Conservation (phyloP, 2,113 vertebrate genomes). For the Lepisosteus oculatus region DNA sequence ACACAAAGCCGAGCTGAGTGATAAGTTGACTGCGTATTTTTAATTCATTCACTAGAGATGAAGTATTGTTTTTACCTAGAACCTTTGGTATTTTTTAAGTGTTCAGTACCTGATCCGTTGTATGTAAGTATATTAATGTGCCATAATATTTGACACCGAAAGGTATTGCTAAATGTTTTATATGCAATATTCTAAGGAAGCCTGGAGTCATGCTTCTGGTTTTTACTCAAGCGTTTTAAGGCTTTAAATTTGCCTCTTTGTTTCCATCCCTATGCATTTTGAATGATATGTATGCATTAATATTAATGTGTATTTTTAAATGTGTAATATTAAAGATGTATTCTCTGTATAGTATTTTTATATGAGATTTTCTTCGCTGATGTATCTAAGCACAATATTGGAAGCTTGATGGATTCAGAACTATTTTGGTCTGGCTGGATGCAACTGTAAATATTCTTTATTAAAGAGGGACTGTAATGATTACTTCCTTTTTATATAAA, state of each 20-base stretch:
- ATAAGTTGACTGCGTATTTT: neutral
- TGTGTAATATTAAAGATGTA: conserved; percentile 82
- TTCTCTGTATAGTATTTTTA: conserved; percentile 98
- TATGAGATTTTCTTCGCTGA: conserved; percentile 75
- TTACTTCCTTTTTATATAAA: conserved; percentile 51
- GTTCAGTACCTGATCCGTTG: neutral
- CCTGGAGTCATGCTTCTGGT: conserved; percentile 45
- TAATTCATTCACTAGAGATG: too few relatives aligned
- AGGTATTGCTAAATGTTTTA: conserved; percentile 59
- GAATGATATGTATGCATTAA: conserved; percentile 57
- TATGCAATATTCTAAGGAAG: conserved; percentile 72
- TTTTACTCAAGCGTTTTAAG: conserved; percentile 62
- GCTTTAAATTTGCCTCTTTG: conserved; percentile 55
- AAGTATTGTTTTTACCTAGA: neutral
- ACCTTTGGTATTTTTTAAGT: conserved; percentile 50
- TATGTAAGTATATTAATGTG: conserved; percentile 34
- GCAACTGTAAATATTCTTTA: conserved; percentile 61
- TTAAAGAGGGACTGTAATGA: conserved; percentile 56
- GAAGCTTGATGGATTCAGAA: conserved; percentile 53
- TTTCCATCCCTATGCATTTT: conserved; percentile 81
- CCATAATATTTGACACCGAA: conserved; percentile 49
- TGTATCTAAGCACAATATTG: conserved; percentile 75
- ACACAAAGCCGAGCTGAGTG: conserved; percentile 24
- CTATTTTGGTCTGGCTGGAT: conserved; percentile 62
- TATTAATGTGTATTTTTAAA: conserved; percentile 87